These are phyloP conservation scores for Hypena proboscidalis DNA, from an alignment of 2,888 invertebrate species.

Conservation along the genomic window DNA sequence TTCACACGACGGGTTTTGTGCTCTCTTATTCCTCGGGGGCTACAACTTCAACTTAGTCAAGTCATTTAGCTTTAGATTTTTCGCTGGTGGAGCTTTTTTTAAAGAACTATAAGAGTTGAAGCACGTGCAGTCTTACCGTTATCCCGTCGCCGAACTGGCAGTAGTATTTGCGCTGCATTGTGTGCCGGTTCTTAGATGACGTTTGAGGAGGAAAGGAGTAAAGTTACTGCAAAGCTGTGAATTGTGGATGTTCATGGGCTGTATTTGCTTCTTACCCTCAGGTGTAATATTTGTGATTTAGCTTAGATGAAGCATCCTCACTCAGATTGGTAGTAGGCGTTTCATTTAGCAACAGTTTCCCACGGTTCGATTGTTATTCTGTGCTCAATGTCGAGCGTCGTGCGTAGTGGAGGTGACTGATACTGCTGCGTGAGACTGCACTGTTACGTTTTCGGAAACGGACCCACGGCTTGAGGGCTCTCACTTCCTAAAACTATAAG, in stretches of 20 bases:
- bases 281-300: no score
- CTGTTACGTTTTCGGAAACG: conserved; percentile 62
- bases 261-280: no score
- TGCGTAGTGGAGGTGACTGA: conserved; percentile 58
- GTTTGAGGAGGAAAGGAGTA: no score
- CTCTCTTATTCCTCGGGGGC: conserved; percentile 47
- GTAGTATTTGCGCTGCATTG: no score
- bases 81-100: no score
- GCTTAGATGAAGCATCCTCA: conserved; percentile 62
- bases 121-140: no score
- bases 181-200: no score
- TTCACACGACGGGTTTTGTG: conserved; percentile 61
- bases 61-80: conserved; percentile 51
- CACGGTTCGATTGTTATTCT: conserved; percentile 80
- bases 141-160: no score
- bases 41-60: conserved; percentile 47
- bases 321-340: conserved; percentile 55
- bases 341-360: conserved; percentile 72
- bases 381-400: conserved; percentile 60
- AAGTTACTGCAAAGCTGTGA: no score
- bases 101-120: no score
- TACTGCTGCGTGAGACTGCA: conserved; percentile 54
- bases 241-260: no score
- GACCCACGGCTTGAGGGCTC: conserved; percentile 20
- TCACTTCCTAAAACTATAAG: conserved; percentile 19